Conservation (phyloP, 2,797 vertebrate species). For the Halcyon leucocephala region DNA sequence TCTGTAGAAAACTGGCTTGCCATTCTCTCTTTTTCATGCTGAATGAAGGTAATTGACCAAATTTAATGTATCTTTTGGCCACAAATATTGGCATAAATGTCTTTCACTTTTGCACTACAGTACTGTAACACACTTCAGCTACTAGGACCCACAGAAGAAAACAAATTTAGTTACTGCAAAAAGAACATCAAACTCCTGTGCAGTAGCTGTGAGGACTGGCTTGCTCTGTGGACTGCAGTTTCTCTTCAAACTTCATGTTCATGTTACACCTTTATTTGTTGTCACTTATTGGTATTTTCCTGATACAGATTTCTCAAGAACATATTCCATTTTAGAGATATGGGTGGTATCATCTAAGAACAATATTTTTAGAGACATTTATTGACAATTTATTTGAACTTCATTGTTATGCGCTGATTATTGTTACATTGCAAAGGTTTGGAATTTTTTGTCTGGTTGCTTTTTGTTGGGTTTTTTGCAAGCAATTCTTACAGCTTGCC, state of each 20-base stretch:
- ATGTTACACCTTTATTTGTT: background rate
- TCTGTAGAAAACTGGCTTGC: background rate
- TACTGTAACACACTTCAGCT: background rate
- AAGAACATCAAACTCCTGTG: background rate
- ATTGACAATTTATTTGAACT: slow-evolving; percentile 28
- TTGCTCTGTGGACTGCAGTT: background rate
- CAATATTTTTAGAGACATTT: background rate
- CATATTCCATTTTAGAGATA: background rate
- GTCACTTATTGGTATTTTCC: background rate
- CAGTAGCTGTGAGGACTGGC: background rate
- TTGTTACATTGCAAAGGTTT: background rate
- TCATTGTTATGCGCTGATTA: slow-evolving; percentile 21
- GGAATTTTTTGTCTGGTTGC: background rate
- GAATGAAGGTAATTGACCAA: slow-evolving; percentile 10
- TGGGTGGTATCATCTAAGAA: background rate
- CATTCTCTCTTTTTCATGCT: background rate
- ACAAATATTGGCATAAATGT: background rate
- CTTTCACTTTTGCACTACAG: background rate
- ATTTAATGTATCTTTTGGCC: slow-evolving; percentile 21
- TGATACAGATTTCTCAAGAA: background rate
- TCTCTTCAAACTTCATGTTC: background rate
- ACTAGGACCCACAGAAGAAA: background rate
- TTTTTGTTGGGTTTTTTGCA: background rate
- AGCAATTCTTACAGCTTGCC: slow-evolving; percentile 3
- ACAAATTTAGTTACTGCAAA: background rate